Evolutionary conservation across 1,140 invertebrate species (phyloP).

Genomic region (Ctenoplectra terminalis): DNA sequence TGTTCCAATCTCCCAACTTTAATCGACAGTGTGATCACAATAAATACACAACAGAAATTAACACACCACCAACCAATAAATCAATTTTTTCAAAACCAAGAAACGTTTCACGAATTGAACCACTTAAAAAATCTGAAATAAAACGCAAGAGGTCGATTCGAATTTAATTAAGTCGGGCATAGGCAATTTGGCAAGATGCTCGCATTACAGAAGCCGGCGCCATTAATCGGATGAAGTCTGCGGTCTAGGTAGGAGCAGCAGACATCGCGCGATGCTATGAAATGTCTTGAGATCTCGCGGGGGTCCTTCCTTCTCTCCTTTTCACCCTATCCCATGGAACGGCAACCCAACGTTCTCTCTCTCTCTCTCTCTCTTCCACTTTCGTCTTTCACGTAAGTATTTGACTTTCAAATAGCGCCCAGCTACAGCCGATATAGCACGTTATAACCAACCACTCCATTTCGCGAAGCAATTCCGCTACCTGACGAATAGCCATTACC

Average conservation of each 20-base stretch:
- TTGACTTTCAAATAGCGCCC: slow-evolving; percentile 77
- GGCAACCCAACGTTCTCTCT: no score
- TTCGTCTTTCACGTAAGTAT: slow-evolving; percentile 61
- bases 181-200: slow-evolving; percentile 69
- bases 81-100: no score
- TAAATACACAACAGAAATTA: no score
- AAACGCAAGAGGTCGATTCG: slow-evolving; percentile 45
- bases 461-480: slow-evolving; percentile 70
- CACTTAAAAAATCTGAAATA: no score
- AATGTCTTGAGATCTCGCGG: no score
- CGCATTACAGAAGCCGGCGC: slow-evolving; percentile 64
- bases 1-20: no score
- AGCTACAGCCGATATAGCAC: slow-evolving; percentile 61
- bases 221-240: slow-evolving; percentile 76
- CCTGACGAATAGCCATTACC: slow-evolving; percentile 67
- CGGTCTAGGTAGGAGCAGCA: slow-evolving; percentile 57
- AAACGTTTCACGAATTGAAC: no score
- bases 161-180: slow-evolving; percentile 62
- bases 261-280: slow-evolving; percentile 59
- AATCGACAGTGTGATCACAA: no score
- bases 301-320: no score
- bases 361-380: no score
- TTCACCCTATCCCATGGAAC: no score
- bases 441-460: slow-evolving; percentile 72
- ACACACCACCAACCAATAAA: no score